A percentile compares a stretch with the other conserved stretches of the same genome.
These are phyloP conservation scores for Tupiocoris notatus DNA, from an alignment of 2,888 invertebrate genomes.

Conservation along the genomic window DNA sequence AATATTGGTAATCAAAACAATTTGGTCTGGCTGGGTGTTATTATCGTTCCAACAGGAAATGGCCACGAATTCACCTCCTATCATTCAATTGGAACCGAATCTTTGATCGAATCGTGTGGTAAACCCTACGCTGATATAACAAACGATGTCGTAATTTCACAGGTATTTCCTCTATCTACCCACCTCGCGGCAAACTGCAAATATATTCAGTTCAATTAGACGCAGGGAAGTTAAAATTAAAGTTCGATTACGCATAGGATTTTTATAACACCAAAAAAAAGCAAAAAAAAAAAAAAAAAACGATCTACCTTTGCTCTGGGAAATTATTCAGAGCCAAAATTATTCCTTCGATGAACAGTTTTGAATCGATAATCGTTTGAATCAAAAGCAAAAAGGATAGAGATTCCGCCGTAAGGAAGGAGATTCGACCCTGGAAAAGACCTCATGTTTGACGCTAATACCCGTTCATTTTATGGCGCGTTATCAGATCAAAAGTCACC, in stretches of 20 bases:
- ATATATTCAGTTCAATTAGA: background rate
- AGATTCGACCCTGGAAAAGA: background rate
- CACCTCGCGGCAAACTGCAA: background rate
- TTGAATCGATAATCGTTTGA: background rate
- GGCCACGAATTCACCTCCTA: background rate
- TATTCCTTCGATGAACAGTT: background rate
- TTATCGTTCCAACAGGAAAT: background rate
- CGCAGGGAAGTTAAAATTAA: background rate
- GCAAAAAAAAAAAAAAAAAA: too few relatives aligned
- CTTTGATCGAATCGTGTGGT: background rate
- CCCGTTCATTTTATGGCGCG: conserved; percentile 20
- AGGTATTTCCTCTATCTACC: background rate
- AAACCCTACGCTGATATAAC: background rate
- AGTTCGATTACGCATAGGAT: background rate
- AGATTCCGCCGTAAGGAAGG: background rate
- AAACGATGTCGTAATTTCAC: background rate
- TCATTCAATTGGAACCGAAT: background rate
- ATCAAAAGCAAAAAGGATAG: background rate
- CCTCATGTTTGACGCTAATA: conserved; percentile 12
- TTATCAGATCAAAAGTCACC: background rate
- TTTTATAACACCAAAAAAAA: background rate
- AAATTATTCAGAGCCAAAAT: background rate
- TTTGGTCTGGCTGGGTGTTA: background rate
- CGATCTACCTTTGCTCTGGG: background rate
- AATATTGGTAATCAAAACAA: background rate